Conservation (phyloP, 2,797 vertebrate species). For the Fratercula arctica region DNA sequence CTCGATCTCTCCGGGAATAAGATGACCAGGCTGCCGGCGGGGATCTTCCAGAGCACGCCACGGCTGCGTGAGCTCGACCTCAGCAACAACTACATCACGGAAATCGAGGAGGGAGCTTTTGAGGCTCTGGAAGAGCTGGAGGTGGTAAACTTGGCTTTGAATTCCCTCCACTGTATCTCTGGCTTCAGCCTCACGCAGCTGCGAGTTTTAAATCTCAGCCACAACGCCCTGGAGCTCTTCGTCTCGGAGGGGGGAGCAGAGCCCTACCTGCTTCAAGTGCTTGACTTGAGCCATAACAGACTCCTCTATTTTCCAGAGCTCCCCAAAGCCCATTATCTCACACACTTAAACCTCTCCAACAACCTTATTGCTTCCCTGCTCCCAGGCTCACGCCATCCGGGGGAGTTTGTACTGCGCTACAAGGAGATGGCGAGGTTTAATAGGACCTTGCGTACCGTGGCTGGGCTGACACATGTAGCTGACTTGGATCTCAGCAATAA, state of each 20-base stretch:
- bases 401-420: constrained; percentile 64
- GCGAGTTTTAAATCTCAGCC: constrained; percentile 80
- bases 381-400: constrained; percentile 17
- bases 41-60: constrained; percentile 71
- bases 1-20: constrained; percentile 78
- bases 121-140: constrained; percentile 73
- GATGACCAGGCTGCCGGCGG: constrained; percentile 72
- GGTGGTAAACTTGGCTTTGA: constrained; percentile 77
- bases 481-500: constrained; percentile 84
- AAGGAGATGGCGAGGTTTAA: constrained; percentile 52
- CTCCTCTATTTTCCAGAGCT: constrained; percentile 80
- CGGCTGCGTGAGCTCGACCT: constrained; percentile 72
- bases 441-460: background rate
- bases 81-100: constrained; percentile 79
- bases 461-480: constrained; percentile 57
- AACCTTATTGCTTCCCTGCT: constrained; percentile 76
- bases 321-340: constrained; percentile 69
- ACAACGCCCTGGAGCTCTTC: constrained; percentile 81
- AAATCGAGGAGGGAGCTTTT: constrained; percentile 79
- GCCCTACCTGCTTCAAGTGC: constrained; percentile 75
- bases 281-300: constrained; percentile 83
- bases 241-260: constrained; percentile 35
- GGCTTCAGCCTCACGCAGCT: constrained; percentile 82
- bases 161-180: constrained; percentile 80
- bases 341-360: constrained; percentile 80